A percentile compares a stretch with the other conserved stretches of the same genome.
Evolutionary conservation across 2,888 invertebrate genomes (phyloP).

Genomic region (Thumatha senex): DNA sequence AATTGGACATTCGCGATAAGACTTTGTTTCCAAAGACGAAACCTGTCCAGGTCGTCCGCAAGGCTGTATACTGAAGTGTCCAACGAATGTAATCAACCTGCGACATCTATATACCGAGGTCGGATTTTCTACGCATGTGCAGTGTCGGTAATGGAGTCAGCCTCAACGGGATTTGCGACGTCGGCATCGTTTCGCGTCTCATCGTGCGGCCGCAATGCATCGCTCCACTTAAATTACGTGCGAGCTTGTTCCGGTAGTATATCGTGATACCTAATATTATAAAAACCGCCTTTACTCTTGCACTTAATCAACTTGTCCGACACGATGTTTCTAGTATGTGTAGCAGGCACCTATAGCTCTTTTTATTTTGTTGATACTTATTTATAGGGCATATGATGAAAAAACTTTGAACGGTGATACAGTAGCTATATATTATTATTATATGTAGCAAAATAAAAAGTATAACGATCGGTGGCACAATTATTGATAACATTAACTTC

Average conservation of each 20-base stretch:
- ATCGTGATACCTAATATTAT: constrained; percentile 53
- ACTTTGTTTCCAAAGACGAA: constrained; percentile 59
- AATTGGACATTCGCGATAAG: constrained; percentile 70
- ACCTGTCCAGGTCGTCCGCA: constrained; percentile 51
- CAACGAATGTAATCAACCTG: constrained; percentile 68
- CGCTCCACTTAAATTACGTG: constrained; percentile 78
- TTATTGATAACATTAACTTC: no score
- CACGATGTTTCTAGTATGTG: constrained; percentile 22
- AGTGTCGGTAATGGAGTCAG: constrained; percentile 77
- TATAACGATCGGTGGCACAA: no score
- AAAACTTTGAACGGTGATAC: no score
- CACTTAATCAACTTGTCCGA: constrained; percentile 29
- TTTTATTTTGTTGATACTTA: constrained; percentile 12
- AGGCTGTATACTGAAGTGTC: constrained; percentile 68
- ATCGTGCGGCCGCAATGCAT: constrained; percentile 79
- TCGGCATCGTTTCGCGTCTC: constrained; percentile 79
- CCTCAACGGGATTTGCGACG: constrained; percentile 76
- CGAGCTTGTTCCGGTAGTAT: constrained; percentile 75
- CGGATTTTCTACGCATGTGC: constrained; percentile 76
- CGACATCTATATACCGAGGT: constrained; percentile 74
- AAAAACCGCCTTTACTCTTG: constrained; percentile 51
- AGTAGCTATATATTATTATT: no score
- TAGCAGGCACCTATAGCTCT: constrained; percentile 26
- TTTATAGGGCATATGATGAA: background rate
- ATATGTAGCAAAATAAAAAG: no score